Evolutionary conservation across 1,140 invertebrate genomes (phyloP).

Genomic region (Manduca sexta): DNA sequence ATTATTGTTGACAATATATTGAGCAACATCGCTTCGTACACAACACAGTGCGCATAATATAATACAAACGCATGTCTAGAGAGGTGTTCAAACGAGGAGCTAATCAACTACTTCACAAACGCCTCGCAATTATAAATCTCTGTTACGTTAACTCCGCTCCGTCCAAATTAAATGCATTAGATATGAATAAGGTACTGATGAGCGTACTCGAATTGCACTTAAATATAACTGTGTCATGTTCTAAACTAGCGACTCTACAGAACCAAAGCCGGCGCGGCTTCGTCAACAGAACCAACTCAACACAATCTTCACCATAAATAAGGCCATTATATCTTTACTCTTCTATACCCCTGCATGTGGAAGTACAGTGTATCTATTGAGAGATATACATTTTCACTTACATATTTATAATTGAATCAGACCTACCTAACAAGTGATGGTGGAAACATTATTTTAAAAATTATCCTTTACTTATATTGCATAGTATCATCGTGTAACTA

Average conservation of each 20-base stretch:
- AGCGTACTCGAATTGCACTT: conserved; percentile 39
- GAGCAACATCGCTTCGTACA: too few species aligned
- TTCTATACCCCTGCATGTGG: conserved; percentile 39
- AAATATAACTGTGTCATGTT: conserved; percentile 29
- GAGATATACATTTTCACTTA: conserved; percentile 68
- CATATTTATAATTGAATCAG: conserved; percentile 65
- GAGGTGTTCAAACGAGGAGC: too few species aligned
- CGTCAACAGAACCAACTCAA: conserved; percentile 12
- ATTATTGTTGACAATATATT: too few species aligned
- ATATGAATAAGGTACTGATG: conserved; percentile 22
- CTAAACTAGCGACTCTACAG: conserved; percentile 59
- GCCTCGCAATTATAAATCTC: too few species aligned
- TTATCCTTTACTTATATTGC: conserved; percentile 59
- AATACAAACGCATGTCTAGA: too few species aligned
- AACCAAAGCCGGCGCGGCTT: conserved; percentile 16
- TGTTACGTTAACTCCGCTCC: neutral
- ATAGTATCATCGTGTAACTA: conserved; percentile 47
- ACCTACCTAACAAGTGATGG: conserved; percentile 65
- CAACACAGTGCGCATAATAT: too few species aligned
- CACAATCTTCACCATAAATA: conserved; percentile 35
- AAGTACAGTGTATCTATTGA: conserved; percentile 59
- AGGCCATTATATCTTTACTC: conserved; percentile 48
- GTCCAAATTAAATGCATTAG: conserved; percentile 30
- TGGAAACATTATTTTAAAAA: conserved; percentile 43
- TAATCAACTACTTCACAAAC: too few species aligned